phyloP scores from a whole-genome alignment of 2,797 vertebrate species.

The Octomys mimax region DNA sequence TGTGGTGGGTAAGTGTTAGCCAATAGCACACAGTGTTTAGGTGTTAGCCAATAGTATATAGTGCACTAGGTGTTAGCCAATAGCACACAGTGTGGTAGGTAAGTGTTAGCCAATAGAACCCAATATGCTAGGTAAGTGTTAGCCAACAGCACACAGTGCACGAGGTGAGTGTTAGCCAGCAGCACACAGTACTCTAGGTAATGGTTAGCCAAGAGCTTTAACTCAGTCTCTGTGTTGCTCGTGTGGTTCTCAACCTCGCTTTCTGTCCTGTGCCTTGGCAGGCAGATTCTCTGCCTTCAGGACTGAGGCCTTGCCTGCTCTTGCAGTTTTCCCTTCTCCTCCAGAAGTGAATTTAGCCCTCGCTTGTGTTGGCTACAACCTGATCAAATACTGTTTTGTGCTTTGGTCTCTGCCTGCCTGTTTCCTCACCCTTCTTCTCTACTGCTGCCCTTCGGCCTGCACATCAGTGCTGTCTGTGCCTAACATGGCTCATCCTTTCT shows the following conservation, averaged over 20 bases:
- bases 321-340: neutral
- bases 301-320: neutral
- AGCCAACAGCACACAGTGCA: neutral
- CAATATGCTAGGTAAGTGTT: neutral
- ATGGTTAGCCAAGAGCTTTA: neutral
- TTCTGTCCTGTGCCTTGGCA: neutral
- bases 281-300: constrained; percentile 11
- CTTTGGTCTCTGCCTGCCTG: neutral
- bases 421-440: neutral
- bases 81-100: neutral
- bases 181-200: neutral
- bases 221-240: neutral
- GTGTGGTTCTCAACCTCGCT: neutral
- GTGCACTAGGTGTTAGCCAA: neutral
- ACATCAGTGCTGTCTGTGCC: neutral
- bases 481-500: neutral
- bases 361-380: neutral
- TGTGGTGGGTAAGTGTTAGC: neutral
- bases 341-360: neutral
- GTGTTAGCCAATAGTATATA: neutral
- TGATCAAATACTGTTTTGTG: neutral
- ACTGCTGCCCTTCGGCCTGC: neutral
- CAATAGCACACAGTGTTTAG: neutral
- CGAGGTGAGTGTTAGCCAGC: neutral
- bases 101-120: neutral